Conservation (phyloP, 2,113 vertebrate species). For the Galeopterus variegatus region DNA sequence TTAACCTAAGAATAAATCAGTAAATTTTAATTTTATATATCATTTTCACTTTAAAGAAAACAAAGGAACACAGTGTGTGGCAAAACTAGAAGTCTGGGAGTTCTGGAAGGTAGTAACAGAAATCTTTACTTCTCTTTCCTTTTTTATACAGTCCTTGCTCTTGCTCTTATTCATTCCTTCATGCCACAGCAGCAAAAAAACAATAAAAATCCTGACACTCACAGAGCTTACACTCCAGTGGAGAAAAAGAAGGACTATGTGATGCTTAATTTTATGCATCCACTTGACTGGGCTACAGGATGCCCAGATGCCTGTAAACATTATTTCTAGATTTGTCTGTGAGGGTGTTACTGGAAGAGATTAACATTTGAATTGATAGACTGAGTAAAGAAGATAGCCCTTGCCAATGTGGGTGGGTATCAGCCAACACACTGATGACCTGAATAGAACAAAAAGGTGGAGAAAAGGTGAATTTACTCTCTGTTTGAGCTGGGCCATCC, state of each 20-base stretch:
- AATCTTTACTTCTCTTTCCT: background rate
- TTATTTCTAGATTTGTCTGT: background rate
- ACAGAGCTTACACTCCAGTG: background rate
- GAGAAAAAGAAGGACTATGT: background rate
- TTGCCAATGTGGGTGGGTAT: background rate
- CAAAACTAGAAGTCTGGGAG: background rate
- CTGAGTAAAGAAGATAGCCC: background rate
- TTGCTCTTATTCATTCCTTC: background rate
- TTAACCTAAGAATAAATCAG: background rate
- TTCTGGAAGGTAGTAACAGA: background rate
- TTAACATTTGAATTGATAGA: background rate
- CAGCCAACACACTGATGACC: background rate
- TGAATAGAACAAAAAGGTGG: too few relatives aligned
- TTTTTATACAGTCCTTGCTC: background rate
- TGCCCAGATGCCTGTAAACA: background rate
- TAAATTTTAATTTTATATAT: slow-evolving; percentile 31
- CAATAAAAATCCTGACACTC: background rate
- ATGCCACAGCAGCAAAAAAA: background rate
- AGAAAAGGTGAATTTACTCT: background rate
- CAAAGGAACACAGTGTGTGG: background rate
- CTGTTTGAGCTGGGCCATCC: background rate
- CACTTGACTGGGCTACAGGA: background rate
- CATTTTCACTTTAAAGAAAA: background rate
- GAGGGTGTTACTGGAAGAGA: background rate
- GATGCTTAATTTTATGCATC: background rate